A percentile compares a stretch with the other conserved stretches of the same genome.
phyloP scores from a whole-genome alignment of 2,797 vertebrate genomes.

The Enteromius argenteus region DNA sequence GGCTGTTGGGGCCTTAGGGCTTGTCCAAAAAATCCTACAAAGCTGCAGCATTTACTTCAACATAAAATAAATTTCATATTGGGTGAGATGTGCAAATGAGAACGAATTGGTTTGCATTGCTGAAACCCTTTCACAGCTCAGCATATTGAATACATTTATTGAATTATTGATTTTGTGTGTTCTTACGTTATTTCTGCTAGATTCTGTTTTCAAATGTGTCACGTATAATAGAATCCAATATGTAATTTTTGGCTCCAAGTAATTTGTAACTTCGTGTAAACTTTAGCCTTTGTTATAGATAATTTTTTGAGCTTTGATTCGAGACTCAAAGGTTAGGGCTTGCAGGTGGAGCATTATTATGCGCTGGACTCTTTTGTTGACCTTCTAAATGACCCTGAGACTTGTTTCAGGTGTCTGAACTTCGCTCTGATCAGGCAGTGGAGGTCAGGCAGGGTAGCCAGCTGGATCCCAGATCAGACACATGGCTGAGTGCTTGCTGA shows the following conservation, averaged over 20 bases:
- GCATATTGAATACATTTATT: conserved; percentile 25
- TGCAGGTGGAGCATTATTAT: not conserved
- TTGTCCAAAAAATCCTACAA: not conserved
- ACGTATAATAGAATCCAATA: not conserved
- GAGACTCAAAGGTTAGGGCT: not conserved
- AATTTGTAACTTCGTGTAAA: not conserved
- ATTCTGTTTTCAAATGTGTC: conserved; percentile 2
- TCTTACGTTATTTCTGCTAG: conserved; percentile 3
- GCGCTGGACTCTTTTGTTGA: not conserved
- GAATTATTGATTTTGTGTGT: conserved; percentile 36
- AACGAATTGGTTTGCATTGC: conserved; percentile 14
- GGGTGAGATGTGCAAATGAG: conserved; percentile 14
- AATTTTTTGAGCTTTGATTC: not conserved
- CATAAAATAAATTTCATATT: not conserved
- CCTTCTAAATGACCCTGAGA: conserved; percentile 18
- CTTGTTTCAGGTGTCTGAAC: conserved; percentile 26
- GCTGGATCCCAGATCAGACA: conserved; percentile 31
- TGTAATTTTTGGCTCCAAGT: not conserved
- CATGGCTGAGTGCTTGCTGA: conserved; percentile 37
- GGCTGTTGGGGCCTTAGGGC: not conserved
- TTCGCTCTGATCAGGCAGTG: conserved; percentile 7
- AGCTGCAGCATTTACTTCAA: not conserved
- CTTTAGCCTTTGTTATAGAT: not conserved
- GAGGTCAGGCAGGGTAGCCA: conserved; percentile 32
- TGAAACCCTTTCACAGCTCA: conserved; percentile 8